phyloP scores from a whole-genome alignment of 2,797 vertebrate species.

The Chromis chromis region DNA sequence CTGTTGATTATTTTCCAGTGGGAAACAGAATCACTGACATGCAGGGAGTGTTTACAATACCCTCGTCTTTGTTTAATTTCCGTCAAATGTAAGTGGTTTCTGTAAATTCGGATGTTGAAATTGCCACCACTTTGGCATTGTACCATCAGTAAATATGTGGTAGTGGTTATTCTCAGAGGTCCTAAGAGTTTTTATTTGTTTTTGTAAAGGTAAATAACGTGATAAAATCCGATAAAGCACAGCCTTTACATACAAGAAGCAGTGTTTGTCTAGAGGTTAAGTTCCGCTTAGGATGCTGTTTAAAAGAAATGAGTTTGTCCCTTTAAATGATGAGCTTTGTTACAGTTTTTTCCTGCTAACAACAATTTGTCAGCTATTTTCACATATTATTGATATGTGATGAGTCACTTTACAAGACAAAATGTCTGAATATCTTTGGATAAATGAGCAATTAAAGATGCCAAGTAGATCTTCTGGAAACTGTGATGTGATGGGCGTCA shows the following conservation, averaged over 20 bases:
- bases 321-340: conserved; percentile 5
- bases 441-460: too few species aligned
- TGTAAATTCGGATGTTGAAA: conserved; percentile 24
- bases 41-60: conserved; percentile 50
- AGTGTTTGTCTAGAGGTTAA: background rate
- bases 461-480: too few species aligned
- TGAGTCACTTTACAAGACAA: background rate
- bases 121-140: conserved; percentile 5
- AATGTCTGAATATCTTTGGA: background rate
- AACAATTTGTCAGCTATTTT: background rate
- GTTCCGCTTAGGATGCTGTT: background rate
- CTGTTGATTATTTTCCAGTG: conserved; percentile 77
- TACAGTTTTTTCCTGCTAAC: background rate
- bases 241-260: background rate
- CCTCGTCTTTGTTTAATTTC: conserved; percentile 54
- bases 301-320: background rate
- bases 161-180: background rate
- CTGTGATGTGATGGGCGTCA: too few species aligned
- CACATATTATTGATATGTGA: background rate
- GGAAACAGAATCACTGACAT: conserved; percentile 65
- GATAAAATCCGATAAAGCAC: background rate
- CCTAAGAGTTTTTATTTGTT: background rate
- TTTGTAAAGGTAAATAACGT: background rate
- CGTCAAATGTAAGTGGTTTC: conserved; percentile 13
- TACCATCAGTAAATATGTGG: conserved; percentile 16